Evolutionary conservation across 1,140 invertebrate species (phyloP), one percentile per base, ranked within the genome.

Genomic region (Drosophila kohkoa): DNA sequence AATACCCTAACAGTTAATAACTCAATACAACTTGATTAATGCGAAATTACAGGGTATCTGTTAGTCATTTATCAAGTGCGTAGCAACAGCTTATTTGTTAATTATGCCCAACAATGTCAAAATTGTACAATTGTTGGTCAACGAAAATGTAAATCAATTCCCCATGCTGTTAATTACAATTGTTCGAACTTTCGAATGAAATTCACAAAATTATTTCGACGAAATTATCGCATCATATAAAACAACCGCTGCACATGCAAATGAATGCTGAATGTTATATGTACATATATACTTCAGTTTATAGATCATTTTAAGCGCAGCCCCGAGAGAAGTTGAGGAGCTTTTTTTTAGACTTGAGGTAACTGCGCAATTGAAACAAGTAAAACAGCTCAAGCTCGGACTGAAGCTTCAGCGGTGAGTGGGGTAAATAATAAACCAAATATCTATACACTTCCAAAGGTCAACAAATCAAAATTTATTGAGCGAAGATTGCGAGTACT

Each of bases 311-410:
- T 30, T 3, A 54, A 54, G 11, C 20, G 5, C 20, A 25, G 20
- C 20, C 20, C 20, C 35, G 8, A 38, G 8, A 38, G 35, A 38
- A 38, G 35, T 38, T 38, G 35, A 11, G 10, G 51, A 30, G 51
- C 63, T 76, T 68, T 66, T 64, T 3, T 38, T 38, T 38, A 8
- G 35, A 41, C 30, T 54, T 25, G 3, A 46, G 30, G 63, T 62
- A 51, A 62, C 77, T 73, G 81, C 81, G 81, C 69, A 85, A 67
- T 83, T 80, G 28, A 68, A 85, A 77, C 81, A 20, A 75, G 77
- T 86, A 10, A 30, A 52, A 35, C 35, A 16, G 43, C 63, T 81
- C 48, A 72, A 52, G 13, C 81, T 77, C 41, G 35, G 49, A 32
- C 10, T 16, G 51, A 75, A 85, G 75, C 78, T 72, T 57, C 3